Evolutionary conservation across 2,888 invertebrate genomes (phyloP), one percentile per base, ranked within the genome.

Genomic region (Diplazon laetatorius): DNA sequence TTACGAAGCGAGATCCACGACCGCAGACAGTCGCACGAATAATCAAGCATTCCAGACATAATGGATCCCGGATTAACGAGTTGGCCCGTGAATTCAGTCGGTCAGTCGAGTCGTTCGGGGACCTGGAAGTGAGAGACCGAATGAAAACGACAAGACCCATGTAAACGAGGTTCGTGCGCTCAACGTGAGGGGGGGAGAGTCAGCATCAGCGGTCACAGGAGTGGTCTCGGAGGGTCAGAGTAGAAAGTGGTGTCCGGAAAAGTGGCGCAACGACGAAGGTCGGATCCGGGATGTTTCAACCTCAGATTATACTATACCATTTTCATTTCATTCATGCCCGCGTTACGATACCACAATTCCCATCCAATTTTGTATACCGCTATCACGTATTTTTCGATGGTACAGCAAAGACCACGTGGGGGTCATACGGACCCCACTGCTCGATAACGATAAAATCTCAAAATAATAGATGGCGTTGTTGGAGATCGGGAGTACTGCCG

Each of bases 241-340:
- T 90, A 90, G 90, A 90, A 90, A 90, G 90, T 90, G 90, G 85
- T 88, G 85, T 85, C 75, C 81, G 84, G 82, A 85, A n/a, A n/a
- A 84, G 85, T 84, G 83, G 84, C 82, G 75, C 86, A 85, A 87
- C 85, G 84, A 87, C 87, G 90, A 90, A 90, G 90, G 90, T 90
- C 88, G 89, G 87, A 89, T 90, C 89, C 90, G 89, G 90, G 89
- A 89, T 87, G 85, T 84, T 85, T 74, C 69, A 76, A 57, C 52
- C 76, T 63, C 39, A 30, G 50, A 62, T 74, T 42, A 73, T 69
- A 60, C 70, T 84, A 85, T 85, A 87, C 85, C 83, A 84, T 82
- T 87, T 86, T 87, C 85, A 85, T 87, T 88, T 87, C 88, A 88
- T 89, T 89, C 89, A 89, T 88, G 82, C 78, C 46, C 69, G 55